Base-by-base conservation (phyloP, 2,113 vertebrate species). In the Erythrocercus mccallii region DNA sequence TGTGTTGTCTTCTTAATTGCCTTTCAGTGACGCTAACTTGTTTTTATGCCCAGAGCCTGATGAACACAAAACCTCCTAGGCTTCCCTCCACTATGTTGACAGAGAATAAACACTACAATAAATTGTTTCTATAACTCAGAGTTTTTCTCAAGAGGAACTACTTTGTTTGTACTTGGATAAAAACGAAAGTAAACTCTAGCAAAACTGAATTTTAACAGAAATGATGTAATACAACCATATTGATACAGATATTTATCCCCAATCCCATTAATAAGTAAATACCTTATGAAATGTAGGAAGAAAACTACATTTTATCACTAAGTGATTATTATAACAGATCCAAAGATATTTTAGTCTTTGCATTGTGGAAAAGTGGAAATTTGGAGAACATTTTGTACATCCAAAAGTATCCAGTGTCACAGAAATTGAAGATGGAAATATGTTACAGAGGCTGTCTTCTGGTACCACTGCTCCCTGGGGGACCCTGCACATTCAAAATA, bases 151-250 rank as follows among this genome's bases (percentile, higher is more conserved):
- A 50, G 51, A 81, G 38, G 13, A 88, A 19, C 30, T 24, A 3
- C 14, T 86, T 45, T 40, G 33, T 81, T 47, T 86, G 38, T 62
- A 30, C 20, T 80, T 60, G 9, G 22, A 71, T 58, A 87, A 74
- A 84, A 18, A 62, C 2, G 5, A 23, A 68, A 83, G 6, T 58
- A 78, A 78, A 74, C 13, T 71, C 16, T 12, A 20, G 31, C 0
- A 3, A 11, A 87, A 38, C 9, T 30, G 19, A 78, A 64, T 72
- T 84, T 87, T 68, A 82, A 38, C 8, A 57, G 23, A 65, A 92
- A 72, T 0, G 1, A 4, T 31, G 7, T 24, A 80, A 19, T 45
- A 14, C 15, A 72, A 42, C 15, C 2, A 16, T 33, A n/a, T 16
- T 3, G 33, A 33, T 51, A 58, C 3, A 78, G 8, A 45, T 62